These are phyloP conservation scores for Rhagologus leucostigma DNA, from an alignment of 2,113 vertebrate genomes.

Conservation along the genomic window DNA sequence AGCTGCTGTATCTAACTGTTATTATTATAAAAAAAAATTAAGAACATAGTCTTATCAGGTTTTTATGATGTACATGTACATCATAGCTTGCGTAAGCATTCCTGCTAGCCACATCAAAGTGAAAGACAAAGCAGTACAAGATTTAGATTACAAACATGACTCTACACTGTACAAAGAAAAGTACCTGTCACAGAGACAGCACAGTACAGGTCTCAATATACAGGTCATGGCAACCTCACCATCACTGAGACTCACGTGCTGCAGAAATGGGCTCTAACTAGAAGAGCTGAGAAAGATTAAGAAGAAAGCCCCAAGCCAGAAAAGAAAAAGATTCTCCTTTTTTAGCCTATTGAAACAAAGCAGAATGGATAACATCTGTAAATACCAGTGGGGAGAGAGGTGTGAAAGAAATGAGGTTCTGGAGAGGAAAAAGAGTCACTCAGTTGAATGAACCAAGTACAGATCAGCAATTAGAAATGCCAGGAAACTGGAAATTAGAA, in stretches of 20 bases:
- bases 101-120: neutral
- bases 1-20: neutral
- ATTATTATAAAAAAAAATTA: neutral
- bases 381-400: neutral
- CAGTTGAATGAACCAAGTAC: slow-evolving; percentile 19
- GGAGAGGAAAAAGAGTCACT: neutral
- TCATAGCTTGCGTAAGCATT: neutral
- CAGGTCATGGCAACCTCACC: neutral
- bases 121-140: neutral
- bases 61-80: neutral
- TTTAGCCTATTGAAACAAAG: neutral
- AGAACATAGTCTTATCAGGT: neutral
- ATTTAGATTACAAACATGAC: neutral
- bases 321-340: neutral
- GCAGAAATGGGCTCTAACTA: neutral
- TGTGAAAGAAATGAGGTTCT: neutral
- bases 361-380: neutral
- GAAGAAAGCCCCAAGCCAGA: neutral
- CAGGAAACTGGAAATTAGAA: slow-evolving; percentile 32
- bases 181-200: neutral
- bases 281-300: neutral
- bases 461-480: slow-evolving; percentile 5
- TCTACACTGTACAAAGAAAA: neutral
- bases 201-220: neutral
- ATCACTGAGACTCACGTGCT: neutral